Percentiles rank a stretch among this genome's conserved stretches.
These are phyloP conservation scores for Carcina quercana DNA, from an alignment of 2,888 invertebrate genomes.

Conservation along the genomic window DNA sequence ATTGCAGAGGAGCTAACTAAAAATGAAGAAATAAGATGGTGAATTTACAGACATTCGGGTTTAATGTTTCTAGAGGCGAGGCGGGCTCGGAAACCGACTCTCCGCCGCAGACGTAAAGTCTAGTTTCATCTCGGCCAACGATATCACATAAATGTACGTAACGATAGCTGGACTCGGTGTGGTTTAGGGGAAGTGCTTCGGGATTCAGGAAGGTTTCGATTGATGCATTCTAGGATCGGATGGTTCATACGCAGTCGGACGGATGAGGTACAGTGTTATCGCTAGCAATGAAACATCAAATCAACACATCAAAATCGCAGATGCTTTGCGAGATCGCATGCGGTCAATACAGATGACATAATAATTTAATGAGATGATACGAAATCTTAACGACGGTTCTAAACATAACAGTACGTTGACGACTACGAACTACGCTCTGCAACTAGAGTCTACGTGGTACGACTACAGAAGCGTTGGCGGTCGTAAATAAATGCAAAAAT, in stretches of 20 bases:
- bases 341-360: slow-evolving; percentile 40
- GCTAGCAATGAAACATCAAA: slow-evolving; percentile 4
- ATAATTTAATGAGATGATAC: slow-evolving; percentile 30
- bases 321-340: slow-evolving; percentile 36
- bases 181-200: slow-evolving; percentile 19
- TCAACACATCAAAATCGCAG: slow-evolving; percentile 22
- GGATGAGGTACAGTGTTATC: not conserved
- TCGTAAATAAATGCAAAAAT: slow-evolving; percentile 47
- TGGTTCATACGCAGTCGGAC: not conserved
- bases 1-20: slow-evolving; percentile 64
- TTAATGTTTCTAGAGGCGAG: slow-evolving; percentile 48
- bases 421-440: slow-evolving; percentile 19
- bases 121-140: slow-evolving; percentile 22
- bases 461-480: slow-evolving; percentile 45
- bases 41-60: slow-evolving; percentile 65
- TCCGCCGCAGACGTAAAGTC: slow-evolving; percentile 31
- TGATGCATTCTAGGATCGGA: slow-evolving; percentile 4
- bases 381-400: slow-evolving; percentile 26
- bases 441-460: slow-evolving; percentile 21
- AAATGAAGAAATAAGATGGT: slow-evolving; percentile 68
- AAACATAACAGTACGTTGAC: slow-evolving; percentile 11
- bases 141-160: slow-evolving; percentile 39
- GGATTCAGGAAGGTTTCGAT: slow-evolving; percentile 5
- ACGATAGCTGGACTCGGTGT: slow-evolving; percentile 23
- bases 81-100: slow-evolving; percentile 32